A percentile compares a stretch with the other conserved stretches of the same genome.
phyloP scores from a whole-genome alignment of 2,888 invertebrate genomes.

The Apocheima hispidaria region DNA sequence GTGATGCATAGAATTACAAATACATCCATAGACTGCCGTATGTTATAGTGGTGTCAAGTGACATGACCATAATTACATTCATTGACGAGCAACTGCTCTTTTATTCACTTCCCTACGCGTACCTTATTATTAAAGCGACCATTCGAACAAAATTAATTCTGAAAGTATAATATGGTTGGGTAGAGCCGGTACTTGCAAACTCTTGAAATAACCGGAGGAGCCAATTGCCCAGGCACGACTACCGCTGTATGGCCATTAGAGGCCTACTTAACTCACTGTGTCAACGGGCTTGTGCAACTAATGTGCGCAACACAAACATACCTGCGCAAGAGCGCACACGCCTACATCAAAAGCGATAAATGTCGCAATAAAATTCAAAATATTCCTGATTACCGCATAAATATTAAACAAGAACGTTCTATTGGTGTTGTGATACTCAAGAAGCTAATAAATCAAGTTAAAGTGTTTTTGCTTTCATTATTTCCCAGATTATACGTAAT shows the following conservation, averaged over 20 bases:
- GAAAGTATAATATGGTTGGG: constrained; percentile 45
- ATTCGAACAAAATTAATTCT: constrained; percentile 52
- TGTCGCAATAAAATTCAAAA: constrained; percentile 2
- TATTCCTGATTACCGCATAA: constrained; percentile 5
- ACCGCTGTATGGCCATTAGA: constrained; percentile 30
- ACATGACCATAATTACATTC: neutral
- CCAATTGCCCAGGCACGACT: constrained; percentile 55
- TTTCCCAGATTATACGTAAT: constrained; percentile 9
- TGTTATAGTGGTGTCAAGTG: neutral
- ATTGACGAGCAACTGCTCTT: neutral
- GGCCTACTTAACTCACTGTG: constrained; percentile 26
- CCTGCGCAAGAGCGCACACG: neutral
- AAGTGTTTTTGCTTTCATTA: constrained; percentile 6
- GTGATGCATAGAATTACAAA: too few relatives aligned
- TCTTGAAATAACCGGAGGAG: constrained; percentile 48
- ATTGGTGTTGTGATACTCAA: neutral
- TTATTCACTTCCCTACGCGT: constrained; percentile 6
- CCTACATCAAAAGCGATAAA: neutral
- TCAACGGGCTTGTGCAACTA: constrained; percentile 36
- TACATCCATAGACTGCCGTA: neutral
- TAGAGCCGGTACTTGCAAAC: constrained; percentile 32
- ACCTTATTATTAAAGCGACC: constrained; percentile 43
- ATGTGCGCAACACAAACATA: constrained; percentile 16
- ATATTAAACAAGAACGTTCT: neutral
- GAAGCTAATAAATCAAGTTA: neutral